phyloP scores from a whole-genome alignment of 2,888 invertebrate species.

The Periphyllus acericola region DNA sequence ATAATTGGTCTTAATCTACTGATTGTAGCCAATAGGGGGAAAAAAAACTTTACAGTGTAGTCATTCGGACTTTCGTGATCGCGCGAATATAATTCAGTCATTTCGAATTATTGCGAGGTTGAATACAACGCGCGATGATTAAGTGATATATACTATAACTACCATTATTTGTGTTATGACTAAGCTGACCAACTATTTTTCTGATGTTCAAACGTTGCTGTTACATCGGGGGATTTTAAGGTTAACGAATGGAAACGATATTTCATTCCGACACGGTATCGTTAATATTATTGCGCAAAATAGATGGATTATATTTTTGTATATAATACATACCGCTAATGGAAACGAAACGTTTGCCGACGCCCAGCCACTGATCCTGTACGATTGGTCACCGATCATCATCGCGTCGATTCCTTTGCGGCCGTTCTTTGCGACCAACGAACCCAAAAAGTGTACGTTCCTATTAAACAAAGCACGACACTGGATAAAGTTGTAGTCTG shows the following conservation, averaged over 20 bases:
- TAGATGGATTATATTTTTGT: too few species aligned
- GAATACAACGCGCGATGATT: too few species aligned
- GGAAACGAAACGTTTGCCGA: conserved; percentile 61
- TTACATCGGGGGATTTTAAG: too few species aligned
- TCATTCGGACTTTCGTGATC: too few species aligned
- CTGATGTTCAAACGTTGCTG: background rate
- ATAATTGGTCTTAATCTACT: too few species aligned
- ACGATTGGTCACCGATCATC: conserved; percentile 62
- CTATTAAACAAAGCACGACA: conserved; percentile 50
- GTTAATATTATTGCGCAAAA: too few species aligned
- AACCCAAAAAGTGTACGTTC: conserved; percentile 65
- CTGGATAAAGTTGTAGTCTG: background rate
- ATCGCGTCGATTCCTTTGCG: conserved; percentile 62
- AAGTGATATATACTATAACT: too few species aligned
- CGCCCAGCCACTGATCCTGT: conserved; percentile 62
- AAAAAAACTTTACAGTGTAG: too few species aligned
- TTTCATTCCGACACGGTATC: background rate
- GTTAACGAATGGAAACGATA: background rate
- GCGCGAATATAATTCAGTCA: too few species aligned
- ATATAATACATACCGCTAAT: conserved; percentile 60
- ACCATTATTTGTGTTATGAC: too few species aligned
- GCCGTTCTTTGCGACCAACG: conserved; percentile 68
- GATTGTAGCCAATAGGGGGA: too few species aligned
- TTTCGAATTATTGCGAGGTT: too few species aligned
- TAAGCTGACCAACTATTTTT: background rate